Evolutionary conservation across 2,888 invertebrate species (phyloP), one percentile per base, ranked within the genome.

Genomic region (Entomobrya multifasciata): DNA sequence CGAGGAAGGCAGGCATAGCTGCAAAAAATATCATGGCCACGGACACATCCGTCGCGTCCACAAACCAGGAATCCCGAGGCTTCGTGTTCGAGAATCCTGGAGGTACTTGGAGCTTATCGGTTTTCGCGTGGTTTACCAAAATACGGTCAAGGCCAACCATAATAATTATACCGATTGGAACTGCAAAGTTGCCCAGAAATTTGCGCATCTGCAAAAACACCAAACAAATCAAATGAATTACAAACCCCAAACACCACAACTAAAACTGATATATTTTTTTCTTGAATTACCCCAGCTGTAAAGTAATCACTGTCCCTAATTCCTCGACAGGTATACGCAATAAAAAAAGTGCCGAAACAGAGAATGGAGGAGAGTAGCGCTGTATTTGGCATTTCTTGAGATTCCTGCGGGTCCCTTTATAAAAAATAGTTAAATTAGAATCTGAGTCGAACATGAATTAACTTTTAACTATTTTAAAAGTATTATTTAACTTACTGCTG

Each of bases 21-120:
- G 94, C 88, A 92, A 62, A 92, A 92, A 87, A 93, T 91, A 92
- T 92, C 72, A 92, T 91, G 92, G 92, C 92, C 1, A 92, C 60
- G 0, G 94, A 92, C 4, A 94, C 93, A 52, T 95, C 95, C 49
- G 94, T 94, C 0, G 97, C 96, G 87, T 96, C 95, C 62, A 99
- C 95, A 87, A 96, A 92, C 98, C 98, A 98, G 30, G 95, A 95
- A 6, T 27, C 60, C 13, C 88, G 60, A 6, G 1, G 91, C 90
- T 72, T 62, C 0, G 90, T 55, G 11, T 57, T 88, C 30, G 44
- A 93, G 93, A 80, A 91, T 91, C 87, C 94, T 90, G 41, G 92
- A 1, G 94, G 93, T 88, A 94, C 93, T 80, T 92, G 92, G 11
- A 94, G 92, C 91, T 93, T 93, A 92, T 93, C 92, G 2, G 92